Conservation (phyloP, 1,140 invertebrate species). For the Scaptomyza graminum region DNA sequence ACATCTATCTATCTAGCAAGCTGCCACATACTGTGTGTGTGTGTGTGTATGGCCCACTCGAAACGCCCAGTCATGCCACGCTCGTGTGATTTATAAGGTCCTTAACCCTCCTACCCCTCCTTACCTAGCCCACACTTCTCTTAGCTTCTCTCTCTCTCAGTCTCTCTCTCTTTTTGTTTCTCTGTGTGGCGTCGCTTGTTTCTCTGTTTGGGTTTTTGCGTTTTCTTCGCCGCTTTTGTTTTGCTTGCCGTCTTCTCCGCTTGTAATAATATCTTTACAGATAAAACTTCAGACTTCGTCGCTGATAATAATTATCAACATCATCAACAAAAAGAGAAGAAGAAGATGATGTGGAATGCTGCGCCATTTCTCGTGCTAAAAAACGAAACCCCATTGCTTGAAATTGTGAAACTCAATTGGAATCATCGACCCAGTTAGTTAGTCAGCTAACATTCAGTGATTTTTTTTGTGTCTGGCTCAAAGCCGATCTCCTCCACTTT, state of each 20-base stretch:
- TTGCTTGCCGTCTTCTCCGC: slow-evolving; percentile 70
- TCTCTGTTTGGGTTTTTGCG: slow-evolving; percentile 45
- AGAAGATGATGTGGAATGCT: slow-evolving; percentile 21
- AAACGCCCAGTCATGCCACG: slow-evolving; percentile 77
- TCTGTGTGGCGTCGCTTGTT: slow-evolving; percentile 22
- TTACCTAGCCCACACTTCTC: too few relatives aligned
- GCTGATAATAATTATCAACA: slow-evolving; percentile 26
- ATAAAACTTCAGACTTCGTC: slow-evolving; percentile 30
- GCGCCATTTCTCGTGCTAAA: slow-evolving; percentile 53
- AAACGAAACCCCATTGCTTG: slow-evolving; percentile 23
- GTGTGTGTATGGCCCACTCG: slow-evolving; percentile 36
- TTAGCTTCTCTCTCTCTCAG: neutral
- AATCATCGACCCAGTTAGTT: slow-evolving; percentile 41
- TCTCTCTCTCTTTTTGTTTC: slow-evolving; percentile 12
- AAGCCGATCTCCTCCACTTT: slow-evolving; percentile 17
- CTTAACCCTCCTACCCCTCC: slow-evolving; percentile 57
- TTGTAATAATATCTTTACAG: slow-evolving; percentile 52
- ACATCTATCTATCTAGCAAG: neutral
- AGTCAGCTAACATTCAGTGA: neutral
- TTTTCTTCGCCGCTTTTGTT: slow-evolving; percentile 67
- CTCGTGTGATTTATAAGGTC: slow-evolving; percentile 82
- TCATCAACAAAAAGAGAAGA: slow-evolving; percentile 24
- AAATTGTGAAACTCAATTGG: slow-evolving; percentile 62
- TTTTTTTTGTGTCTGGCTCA: slow-evolving; percentile 6
- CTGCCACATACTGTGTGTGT: slow-evolving; percentile 8